phyloP scores from a whole-genome alignment of 2,888 invertebrate genomes.

The Polymixis flavicincta region DNA sequence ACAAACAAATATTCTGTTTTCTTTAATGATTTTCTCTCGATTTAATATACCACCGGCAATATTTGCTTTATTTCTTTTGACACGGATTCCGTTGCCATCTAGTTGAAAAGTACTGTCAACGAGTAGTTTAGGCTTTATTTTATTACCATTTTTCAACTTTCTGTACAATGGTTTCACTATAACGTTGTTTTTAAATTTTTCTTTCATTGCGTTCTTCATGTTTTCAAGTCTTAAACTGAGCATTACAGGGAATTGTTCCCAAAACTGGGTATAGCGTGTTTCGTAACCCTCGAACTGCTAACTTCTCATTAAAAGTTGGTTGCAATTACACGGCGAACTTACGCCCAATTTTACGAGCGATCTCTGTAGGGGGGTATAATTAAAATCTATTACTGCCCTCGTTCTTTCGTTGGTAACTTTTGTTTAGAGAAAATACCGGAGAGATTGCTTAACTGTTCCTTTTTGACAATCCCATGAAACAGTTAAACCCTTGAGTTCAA shows the following conservation, averaged over 20 bases:
- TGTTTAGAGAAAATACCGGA: background rate
- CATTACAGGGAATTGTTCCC: conserved; percentile 48
- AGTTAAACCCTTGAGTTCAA: background rate
- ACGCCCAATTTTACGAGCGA: conserved; percentile 52
- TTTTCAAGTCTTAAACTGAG: conserved; percentile 48
- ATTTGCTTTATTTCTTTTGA: conserved; percentile 72
- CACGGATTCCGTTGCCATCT: conserved; percentile 77
- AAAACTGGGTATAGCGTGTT: conserved; percentile 68
- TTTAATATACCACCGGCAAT: conserved; percentile 39
- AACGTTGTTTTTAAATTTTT: conserved; percentile 79
- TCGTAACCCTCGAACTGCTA: conserved; percentile 50
- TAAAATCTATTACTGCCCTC: conserved; percentile 41
- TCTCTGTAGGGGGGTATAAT: conserved; percentile 36
- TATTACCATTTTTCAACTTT: conserved; percentile 72
- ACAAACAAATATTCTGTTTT: conserved; percentile 68
- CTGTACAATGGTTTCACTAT: conserved; percentile 85
- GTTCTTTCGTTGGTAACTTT: conserved; percentile 17
- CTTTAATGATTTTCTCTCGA: conserved; percentile 64
- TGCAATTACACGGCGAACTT: conserved; percentile 56
- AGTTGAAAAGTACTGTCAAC: conserved; percentile 76
- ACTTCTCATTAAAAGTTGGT: conserved; percentile 66
- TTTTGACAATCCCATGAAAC: background rate
- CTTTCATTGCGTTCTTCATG: conserved; percentile 66
- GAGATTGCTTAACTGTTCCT: background rate
- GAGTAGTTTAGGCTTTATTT: conserved; percentile 69